These are phyloP conservation scores for Parnassius apollo DNA, from an alignment of 2,888 invertebrate species.

Conservation along the genomic window DNA sequence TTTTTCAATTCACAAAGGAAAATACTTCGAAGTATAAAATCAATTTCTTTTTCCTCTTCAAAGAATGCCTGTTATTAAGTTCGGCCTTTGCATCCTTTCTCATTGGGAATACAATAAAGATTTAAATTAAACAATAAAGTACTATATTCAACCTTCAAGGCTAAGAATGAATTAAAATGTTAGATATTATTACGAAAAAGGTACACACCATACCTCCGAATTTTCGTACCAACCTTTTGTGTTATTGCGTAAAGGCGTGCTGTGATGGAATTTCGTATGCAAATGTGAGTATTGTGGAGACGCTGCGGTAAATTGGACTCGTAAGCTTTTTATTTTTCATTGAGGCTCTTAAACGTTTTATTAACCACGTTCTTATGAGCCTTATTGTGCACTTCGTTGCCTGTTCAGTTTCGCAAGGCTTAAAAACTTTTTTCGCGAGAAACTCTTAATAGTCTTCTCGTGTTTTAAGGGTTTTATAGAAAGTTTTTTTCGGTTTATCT, in stretches of 20 bases:
- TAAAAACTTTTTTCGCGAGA: slow-evolving; percentile 17
- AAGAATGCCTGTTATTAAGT: too few species aligned
- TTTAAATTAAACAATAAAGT: too few species aligned
- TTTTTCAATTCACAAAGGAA: too few species aligned
- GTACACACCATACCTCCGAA: neutral
- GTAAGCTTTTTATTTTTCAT: slow-evolving; percentile 34
- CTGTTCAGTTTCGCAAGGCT: slow-evolving; percentile 12
- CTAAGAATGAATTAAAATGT: too few species aligned
- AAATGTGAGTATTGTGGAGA: slow-evolving; percentile 41
- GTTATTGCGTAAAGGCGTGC: slow-evolving; percentile 21
- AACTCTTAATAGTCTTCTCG: neutral
- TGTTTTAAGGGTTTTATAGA: too few species aligned
- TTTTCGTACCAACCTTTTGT: neutral
- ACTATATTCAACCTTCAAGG: too few species aligned
- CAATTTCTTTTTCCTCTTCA: too few species aligned
- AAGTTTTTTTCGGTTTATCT: too few species aligned
- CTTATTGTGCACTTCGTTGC: slow-evolving; percentile 20
- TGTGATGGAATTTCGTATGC: slow-evolving; percentile 43
- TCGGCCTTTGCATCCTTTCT: too few species aligned
- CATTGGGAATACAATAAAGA: too few species aligned
- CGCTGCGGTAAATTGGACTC: slow-evolving; percentile 40
- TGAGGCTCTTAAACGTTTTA: slow-evolving; percentile 29
- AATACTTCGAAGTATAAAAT: too few species aligned
- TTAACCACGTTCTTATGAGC: slow-evolving; percentile 13
- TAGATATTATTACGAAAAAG: too few species aligned